Evolutionary conservation across 2,113 vertebrate species (phyloP).

Genomic region (Solenodon paradoxus): DNA sequence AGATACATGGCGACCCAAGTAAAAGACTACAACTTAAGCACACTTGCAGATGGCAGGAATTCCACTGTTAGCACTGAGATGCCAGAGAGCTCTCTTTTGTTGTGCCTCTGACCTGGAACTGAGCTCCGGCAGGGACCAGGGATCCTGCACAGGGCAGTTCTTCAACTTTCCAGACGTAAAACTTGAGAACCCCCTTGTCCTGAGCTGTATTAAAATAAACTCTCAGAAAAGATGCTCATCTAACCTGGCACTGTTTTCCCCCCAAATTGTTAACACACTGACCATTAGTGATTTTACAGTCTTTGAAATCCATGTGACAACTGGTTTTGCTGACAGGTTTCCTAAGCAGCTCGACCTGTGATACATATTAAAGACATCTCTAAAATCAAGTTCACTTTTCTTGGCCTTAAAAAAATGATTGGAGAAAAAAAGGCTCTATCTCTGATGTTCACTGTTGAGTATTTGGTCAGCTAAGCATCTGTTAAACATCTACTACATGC

Average conservation of each 20-base stretch:
- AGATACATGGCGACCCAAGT: neutral
- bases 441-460: neutral
- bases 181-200: neutral
- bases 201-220: neutral
- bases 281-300: neutral
- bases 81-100: neutral
- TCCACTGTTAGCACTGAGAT: neutral
- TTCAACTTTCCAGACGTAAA: neutral
- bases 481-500: neutral
- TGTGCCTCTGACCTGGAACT: neutral
- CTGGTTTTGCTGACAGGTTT: neutral
- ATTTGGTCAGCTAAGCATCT: neutral
- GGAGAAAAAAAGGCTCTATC: neutral
- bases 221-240: neutral
- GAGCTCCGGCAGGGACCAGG: neutral
- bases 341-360: neutral
- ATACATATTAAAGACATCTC: neutral
- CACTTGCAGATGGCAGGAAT: neutral
- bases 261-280: neutral
- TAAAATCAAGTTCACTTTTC: neutral
- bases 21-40: neutral
- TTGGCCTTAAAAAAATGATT: neutral
- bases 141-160: neutral
- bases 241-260: neutral
- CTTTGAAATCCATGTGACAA: constrained; percentile 7